Evolutionary conservation across 2,113 vertebrate species (phyloP).

Genomic region (Bos indicus): DNA sequence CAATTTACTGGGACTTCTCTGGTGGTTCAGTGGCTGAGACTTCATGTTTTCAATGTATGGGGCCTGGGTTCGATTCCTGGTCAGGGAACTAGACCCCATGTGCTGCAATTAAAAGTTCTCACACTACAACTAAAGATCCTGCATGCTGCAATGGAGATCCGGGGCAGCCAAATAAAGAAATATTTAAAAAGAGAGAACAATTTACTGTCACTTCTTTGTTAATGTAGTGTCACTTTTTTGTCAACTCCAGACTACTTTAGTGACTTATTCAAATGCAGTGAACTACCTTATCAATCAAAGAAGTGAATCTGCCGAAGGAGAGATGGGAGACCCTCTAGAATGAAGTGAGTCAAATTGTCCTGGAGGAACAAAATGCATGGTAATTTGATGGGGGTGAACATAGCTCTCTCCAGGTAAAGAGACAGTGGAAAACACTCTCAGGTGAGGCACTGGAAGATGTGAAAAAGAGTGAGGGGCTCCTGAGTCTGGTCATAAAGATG

Average conservation of each 20-base stretch:
- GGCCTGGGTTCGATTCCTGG: not conserved
- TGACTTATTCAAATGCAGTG: not conserved
- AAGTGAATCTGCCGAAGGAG: not conserved
- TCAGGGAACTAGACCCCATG: not conserved
- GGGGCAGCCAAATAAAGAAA: not conserved
- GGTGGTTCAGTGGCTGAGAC: not conserved
- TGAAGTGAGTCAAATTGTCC: not conserved
- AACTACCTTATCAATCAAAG: not conserved
- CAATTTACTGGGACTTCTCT: not conserved
- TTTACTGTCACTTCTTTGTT: not conserved
- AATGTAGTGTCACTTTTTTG: not conserved
- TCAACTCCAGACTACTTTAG: not conserved
- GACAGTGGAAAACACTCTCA: not conserved
- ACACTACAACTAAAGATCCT: not conserved
- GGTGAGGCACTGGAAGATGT: not conserved
- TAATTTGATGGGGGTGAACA: not conserved
- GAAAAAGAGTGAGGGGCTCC: not conserved
- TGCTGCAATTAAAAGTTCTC: not conserved
- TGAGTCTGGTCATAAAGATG: not conserved
- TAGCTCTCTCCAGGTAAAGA: not conserved
- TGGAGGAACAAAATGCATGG: not conserved
- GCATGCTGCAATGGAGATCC: not conserved
- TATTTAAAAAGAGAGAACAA: not conserved
- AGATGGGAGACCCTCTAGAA: not conserved
- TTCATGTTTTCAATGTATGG: not conserved